These are phyloP conservation scores for Muscina levida DNA, from an alignment of 2,888 invertebrate species.

Conservation along the genomic window DNA sequence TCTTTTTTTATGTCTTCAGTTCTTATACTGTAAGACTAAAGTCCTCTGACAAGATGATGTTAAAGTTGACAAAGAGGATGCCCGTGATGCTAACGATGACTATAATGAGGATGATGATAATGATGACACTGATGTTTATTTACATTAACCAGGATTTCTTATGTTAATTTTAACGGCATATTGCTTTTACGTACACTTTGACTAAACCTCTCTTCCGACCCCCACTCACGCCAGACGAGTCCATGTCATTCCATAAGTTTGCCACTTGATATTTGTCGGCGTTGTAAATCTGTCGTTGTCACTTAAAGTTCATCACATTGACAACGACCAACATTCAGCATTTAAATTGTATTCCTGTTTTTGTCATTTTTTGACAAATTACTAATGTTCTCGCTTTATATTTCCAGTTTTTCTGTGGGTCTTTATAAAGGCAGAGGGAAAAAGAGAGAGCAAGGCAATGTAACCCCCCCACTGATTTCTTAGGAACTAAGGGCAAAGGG, in stretches of 20 bases:
- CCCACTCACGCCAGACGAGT: slow-evolving; percentile 2
- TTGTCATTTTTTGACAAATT: slow-evolving; percentile 62
- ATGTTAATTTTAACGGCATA: slow-evolving; percentile 57
- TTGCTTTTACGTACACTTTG: slow-evolving; percentile 24
- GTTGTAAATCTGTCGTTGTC: slow-evolving; percentile 2
- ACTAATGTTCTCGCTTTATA: slow-evolving; percentile 24
- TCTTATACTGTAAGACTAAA: background rate
- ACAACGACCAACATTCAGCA: background rate
- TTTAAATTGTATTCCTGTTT: slow-evolving; percentile 47
- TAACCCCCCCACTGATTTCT: background rate
- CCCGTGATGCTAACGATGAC: slow-evolving; percentile 73
- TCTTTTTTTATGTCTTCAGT: slow-evolving; percentile 18
- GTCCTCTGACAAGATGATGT: background rate
- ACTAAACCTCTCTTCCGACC: slow-evolving; percentile 1
- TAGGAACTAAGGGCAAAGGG: background rate
- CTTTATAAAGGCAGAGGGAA: background rate
- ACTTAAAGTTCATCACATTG: background rate
- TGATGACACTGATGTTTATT: slow-evolving; percentile 50
- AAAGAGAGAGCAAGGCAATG: background rate
- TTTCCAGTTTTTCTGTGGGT: background rate
- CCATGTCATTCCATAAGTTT: background rate
- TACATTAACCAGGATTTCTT: slow-evolving; percentile 63
- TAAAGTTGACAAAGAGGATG: slow-evolving; percentile 71
- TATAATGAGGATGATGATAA: background rate
- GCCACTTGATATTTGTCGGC: slow-evolving; percentile 47